Evolutionary conservation across 1,140 invertebrate genomes (phyloP).

Genomic region (Glomeris maerens): DNA sequence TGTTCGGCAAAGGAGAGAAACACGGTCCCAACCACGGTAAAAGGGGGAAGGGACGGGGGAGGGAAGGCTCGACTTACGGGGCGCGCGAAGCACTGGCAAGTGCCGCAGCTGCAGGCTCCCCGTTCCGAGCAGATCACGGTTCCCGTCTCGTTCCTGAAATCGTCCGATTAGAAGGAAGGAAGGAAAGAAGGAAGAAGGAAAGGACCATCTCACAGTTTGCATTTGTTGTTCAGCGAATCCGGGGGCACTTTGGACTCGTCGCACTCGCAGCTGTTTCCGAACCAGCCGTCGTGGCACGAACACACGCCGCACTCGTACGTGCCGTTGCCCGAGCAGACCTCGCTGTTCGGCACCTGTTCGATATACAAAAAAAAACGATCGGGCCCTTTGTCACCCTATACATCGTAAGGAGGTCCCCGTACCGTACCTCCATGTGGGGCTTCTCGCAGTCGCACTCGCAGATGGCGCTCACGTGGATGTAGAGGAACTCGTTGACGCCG

Average conservation of each 20-base stretch:
- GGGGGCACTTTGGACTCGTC: too few relatives aligned
- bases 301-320: constrained; percentile 75
- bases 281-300: constrained; percentile 56
- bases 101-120: constrained; percentile 59
- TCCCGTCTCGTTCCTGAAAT: too few relatives aligned
- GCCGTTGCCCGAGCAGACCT: constrained; percentile 45
- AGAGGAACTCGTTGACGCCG: constrained; percentile 72
- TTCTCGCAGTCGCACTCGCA: constrained; percentile 81
- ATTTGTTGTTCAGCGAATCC: too few relatives aligned
- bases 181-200: too few relatives aligned
- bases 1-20: too few relatives aligned
- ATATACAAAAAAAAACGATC: too few relatives aligned
- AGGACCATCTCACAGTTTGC: too few relatives aligned
- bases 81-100: constrained; percentile 52
- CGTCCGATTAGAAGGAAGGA: too few relatives aligned
- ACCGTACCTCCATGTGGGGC: constrained; percentile 34
- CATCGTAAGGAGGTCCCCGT: too few relatives aligned
- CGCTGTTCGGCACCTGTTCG: not conserved
- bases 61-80: constrained; percentile 31
- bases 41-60: too few relatives aligned
- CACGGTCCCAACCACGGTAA: too few relatives aligned
- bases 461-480: constrained; percentile 69
- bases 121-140: constrained; percentile 34
- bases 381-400: too few relatives aligned
- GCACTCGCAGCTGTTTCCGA: constrained; percentile 78